These are phyloP conservation scores for Larimichthys crocea DNA, from an alignment of 2,113 vertebrate species.

Conservation along the genomic window DNA sequence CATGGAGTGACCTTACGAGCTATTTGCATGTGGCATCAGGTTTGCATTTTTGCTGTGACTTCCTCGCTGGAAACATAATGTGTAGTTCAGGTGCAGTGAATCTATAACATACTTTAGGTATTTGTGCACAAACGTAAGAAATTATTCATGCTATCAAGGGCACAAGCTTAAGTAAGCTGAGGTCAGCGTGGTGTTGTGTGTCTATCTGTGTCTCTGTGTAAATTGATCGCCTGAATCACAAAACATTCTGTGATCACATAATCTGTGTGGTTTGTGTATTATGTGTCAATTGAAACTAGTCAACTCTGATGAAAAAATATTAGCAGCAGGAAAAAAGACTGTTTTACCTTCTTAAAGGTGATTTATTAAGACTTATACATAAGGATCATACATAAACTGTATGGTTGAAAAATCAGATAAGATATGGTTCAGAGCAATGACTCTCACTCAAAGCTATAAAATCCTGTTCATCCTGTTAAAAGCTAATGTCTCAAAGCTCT, in stretches of 20 bases:
- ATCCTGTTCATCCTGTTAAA: neutral
- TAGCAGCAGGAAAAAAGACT: no score
- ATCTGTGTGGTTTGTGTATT: neutral
- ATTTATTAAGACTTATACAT: neutral
- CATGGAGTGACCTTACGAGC: neutral
- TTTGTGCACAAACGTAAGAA: neutral
- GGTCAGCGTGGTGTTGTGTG: neutral
- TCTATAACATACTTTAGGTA: neutral
- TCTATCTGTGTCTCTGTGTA: neutral
- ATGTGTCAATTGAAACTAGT: constrained; percentile 5
- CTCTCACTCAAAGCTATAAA: neutral
- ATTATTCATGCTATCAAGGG: neutral
- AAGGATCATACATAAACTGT: neutral
- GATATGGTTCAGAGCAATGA: neutral
- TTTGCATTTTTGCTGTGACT: constrained; percentile 52
- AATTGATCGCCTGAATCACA: neutral
- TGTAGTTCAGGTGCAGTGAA: neutral
- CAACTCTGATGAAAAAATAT: neutral
- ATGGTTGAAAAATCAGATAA: neutral
- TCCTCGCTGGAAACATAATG: neutral
- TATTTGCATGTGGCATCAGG: constrained; percentile 50
- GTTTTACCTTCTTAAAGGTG: no score
- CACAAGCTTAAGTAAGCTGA: neutral
- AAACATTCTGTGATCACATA: neutral
- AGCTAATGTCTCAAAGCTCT: neutral